Evolutionary conservation across 2,113 vertebrate species (phyloP).

Genomic region (Pachyramphus minor): DNA sequence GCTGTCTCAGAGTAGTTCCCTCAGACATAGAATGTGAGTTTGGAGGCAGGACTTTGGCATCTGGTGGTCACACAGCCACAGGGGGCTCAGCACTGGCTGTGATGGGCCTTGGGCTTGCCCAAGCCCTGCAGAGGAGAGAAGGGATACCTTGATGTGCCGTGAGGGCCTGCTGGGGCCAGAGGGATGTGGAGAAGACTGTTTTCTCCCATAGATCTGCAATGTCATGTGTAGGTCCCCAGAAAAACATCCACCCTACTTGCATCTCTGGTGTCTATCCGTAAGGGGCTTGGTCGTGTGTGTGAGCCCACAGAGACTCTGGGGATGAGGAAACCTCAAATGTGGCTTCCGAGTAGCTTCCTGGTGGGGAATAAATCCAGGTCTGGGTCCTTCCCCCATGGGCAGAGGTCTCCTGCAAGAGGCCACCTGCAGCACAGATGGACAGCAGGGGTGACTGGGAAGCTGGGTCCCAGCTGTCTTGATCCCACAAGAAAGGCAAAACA

Average conservation of each 20-base stretch:
- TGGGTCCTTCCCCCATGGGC: not conserved
- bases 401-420: not conserved
- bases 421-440: too few relatives aligned
- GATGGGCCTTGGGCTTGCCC: not conserved
- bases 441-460: not conserved
- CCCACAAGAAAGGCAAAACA: rapidly evolving
- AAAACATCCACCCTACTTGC: not conserved
- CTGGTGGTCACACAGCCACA: not conserved
- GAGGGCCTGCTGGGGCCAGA: not conserved
- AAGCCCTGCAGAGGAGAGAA: not conserved
- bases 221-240: not conserved
- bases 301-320: not conserved
- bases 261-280: not conserved
- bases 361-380: not conserved
- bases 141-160: rapidly evolving
- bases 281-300: not conserved
- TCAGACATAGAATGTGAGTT: not conserved
- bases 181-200: not conserved
- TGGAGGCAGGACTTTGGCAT: not conserved
- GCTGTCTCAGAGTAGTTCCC: not conserved
- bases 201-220: not conserved
- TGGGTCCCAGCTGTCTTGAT: not conserved
- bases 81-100: rapidly evolving
- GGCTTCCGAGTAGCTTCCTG: not conserved
- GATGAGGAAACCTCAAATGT: not conserved